Evolutionary conservation across 2,888 invertebrate genomes (phyloP).

Genomic region (Darwinula stevensoni): DNA sequence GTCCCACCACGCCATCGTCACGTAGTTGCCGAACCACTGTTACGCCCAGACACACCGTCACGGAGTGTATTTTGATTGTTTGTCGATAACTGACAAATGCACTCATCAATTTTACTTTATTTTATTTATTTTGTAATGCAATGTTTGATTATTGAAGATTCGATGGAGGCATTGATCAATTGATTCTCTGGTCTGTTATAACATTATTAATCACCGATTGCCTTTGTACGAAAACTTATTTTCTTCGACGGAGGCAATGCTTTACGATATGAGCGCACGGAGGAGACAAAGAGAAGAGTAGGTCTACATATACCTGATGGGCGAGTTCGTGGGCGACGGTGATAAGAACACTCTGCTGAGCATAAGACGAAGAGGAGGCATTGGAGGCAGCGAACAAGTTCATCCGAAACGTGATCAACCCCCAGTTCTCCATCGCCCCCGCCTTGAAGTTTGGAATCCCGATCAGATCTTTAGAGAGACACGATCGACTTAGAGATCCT

Average conservation of each 20-base stretch:
- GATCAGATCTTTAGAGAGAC: conserved; percentile 12
- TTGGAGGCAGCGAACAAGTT: background rate
- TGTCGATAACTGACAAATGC: too few species aligned
- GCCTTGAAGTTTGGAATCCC: conserved; percentile 17
- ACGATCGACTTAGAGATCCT: too few species aligned
- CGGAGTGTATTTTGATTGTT: too few species aligned
- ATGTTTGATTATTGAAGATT: background rate
- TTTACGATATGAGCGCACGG: too few species aligned
- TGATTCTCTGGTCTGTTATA: too few species aligned
- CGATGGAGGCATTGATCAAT: background rate
- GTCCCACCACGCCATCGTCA: conserved; percentile 17
- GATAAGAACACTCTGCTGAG: conserved; percentile 15
- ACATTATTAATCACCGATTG: too few species aligned
- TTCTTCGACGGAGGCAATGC: too few species aligned
- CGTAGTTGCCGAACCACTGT: conserved; percentile 9
- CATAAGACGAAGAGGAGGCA: conserved; percentile 14
- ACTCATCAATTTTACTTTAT: too few species aligned
- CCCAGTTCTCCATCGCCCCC: conserved; percentile 24
- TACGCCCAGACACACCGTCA: too few species aligned
- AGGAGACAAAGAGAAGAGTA: too few species aligned
- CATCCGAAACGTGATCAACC: conserved; percentile 21
- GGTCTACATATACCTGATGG: conserved; percentile 19
- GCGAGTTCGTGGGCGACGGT: conserved; percentile 22
- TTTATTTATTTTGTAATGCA: too few species aligned
- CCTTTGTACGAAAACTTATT: too few species aligned